Conservation (phyloP, 2,888 invertebrate species). For the Ophion costatus region DNA sequence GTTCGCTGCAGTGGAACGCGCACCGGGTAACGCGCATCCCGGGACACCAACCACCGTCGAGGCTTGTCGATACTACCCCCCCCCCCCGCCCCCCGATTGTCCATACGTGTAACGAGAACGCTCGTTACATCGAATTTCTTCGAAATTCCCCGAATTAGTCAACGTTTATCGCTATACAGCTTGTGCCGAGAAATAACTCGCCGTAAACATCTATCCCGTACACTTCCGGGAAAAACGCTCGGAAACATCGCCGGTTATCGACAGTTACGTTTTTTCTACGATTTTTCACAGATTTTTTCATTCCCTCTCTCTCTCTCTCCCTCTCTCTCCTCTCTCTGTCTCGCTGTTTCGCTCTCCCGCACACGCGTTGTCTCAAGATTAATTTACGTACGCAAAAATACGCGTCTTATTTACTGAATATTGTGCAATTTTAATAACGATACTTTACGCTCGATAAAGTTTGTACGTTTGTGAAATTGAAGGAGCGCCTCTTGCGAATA, state of each 20-base stretch:
- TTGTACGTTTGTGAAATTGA: constrained; percentile 68
- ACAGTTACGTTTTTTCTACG: neutral
- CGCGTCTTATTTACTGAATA: neutral
- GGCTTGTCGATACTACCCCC: constrained; percentile 66
- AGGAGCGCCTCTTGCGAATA: constrained; percentile 62
- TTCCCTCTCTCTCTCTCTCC: neutral
- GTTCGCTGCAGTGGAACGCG: constrained; percentile 58
- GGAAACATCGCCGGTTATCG: neutral
- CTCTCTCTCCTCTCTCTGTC: neutral
- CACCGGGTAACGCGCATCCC: constrained; percentile 63
- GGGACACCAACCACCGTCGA: constrained; percentile 49
- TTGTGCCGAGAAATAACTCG: neutral
- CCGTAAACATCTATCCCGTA: neutral
- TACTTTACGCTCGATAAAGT: constrained; percentile 43
- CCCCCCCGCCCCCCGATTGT: no score
- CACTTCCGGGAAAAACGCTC: neutral
- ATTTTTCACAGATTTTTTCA: neutral
- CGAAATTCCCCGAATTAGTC: constrained; percentile 15
- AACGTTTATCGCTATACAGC: neutral
- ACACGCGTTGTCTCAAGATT: neutral
- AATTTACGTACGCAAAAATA: neutral
- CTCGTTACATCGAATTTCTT: constrained; percentile 52
- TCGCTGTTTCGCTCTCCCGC: neutral
- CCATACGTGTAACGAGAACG: constrained; percentile 44
- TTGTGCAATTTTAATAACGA: constrained; percentile 2